These are phyloP conservation scores for Pogonognathellus flavescens DNA, from an alignment of 1,140 invertebrate species.

Conservation along the genomic window DNA sequence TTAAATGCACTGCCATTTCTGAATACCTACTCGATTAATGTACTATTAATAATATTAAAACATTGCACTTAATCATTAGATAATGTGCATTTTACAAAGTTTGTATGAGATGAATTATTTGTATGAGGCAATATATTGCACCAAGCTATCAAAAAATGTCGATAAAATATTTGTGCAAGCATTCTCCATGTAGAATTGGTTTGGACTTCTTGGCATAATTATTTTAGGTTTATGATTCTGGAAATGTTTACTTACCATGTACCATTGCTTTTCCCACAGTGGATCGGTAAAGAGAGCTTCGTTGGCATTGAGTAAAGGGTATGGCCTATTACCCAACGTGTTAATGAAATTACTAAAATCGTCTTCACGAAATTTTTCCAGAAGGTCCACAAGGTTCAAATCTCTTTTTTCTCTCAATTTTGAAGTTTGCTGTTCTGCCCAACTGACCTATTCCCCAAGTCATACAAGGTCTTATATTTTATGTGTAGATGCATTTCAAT, in stretches of 20 bases:
- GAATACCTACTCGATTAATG: no score
- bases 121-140: no score
- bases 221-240: no score
- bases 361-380: constrained; percentile 56
- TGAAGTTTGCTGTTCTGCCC: constrained; percentile 79
- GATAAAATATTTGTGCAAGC: no score
- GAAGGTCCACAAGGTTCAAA: constrained; percentile 68
- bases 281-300: constrained; percentile 82
- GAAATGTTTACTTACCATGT: constrained; percentile 89
- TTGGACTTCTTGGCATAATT: no score
- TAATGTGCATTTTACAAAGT: no score
- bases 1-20: no score
- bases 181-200: no score
- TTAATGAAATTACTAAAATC: constrained; percentile 52
- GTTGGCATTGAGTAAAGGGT: constrained; percentile 51
- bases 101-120: no score
- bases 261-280: constrained; percentile 90
- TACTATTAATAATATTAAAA: background rate
- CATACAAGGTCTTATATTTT: background rate
- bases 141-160: no score
- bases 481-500: no score
- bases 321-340: constrained; percentile 25
- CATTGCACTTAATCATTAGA: no score
- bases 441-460: constrained; percentile 73
- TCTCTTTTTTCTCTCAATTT: constrained; percentile 74